Percentiles rank a stretch among this genome's conserved stretches.
Evolutionary conservation across 1,140 invertebrate species (phyloP).

Genomic region (Drosophila ficusphila): DNA sequence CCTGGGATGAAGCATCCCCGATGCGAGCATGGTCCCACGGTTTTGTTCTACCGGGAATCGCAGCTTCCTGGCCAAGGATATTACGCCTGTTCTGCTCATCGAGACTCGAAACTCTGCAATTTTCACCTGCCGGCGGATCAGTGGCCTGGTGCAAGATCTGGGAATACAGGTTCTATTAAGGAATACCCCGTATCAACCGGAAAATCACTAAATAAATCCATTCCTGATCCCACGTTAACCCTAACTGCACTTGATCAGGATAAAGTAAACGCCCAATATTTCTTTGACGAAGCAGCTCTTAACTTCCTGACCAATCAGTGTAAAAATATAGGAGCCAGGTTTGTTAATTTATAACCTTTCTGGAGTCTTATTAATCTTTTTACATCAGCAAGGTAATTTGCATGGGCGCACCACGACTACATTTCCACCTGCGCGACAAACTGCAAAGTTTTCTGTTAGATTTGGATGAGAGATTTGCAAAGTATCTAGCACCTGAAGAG

Average conservation of each 20-base stretch:
- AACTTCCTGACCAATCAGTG: constrained; percentile 85
- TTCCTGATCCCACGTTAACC: constrained; percentile 85
- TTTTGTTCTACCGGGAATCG: constrained; percentile 64
- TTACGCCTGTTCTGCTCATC: constrained; percentile 92
- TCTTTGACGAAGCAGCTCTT: constrained; percentile 87
- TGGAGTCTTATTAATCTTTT: not conserved
- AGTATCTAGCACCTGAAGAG: constrained; percentile 88
- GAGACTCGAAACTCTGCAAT: constrained; percentile 89
- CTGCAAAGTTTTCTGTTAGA: constrained; percentile 89
- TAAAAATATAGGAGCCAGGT: constrained; percentile 85
- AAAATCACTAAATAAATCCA: not conserved
- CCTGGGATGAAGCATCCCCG: constrained; percentile 35
- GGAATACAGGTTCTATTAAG: not conserved
- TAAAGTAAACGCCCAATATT: constrained; percentile 91
- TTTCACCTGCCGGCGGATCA: constrained; percentile 46
- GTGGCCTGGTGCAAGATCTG: constrained; percentile 17
- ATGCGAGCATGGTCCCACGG: constrained; percentile 66
- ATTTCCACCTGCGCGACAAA: constrained; percentile 87
- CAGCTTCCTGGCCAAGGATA: constrained; percentile 85
- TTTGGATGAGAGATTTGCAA: constrained; percentile 89
- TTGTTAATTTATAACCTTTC: constrained; percentile 3
- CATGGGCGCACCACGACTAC: constrained; percentile 91
- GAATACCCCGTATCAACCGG: constrained; percentile 17
- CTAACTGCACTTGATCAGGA: constrained; percentile 87
- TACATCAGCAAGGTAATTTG: constrained; percentile 88